Evolutionary conservation across 1,140 invertebrate genomes (phyloP), one percentile per base, ranked within the genome.

Genomic region (Gryon sp.): DNA sequence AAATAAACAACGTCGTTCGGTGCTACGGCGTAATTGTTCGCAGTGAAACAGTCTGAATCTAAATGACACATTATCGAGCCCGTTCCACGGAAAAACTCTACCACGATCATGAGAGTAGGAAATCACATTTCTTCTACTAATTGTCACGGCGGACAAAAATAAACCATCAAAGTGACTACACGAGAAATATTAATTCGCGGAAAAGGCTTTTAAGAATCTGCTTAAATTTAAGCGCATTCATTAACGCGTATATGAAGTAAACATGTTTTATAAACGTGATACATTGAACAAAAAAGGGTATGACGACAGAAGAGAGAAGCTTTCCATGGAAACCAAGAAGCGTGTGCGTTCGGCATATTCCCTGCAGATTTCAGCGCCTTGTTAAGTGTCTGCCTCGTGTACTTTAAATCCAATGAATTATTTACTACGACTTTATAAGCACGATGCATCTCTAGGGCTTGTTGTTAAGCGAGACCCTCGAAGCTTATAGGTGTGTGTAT

Each of bases 331-430:
- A 73, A 16, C 41, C 50, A 70, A 76, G 74, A 80, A 78, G 52
- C 46, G 20, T 24, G 52, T 45, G 11, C 14, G 9, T 41, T 53
- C 18, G 12, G 43, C 26, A 22, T 41, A 63, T 66, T 80, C 76
- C 72, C 46, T 30, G 53, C 20, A 36, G 57, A 78, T 68, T 66
- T 32, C 45, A 63, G 14, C 34, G 43, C 70, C 43, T 76, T 68
- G 76, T 80, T 83, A 76, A 76, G 78, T 78, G 59, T 30, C n/a
- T 32, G 19, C 43, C 60, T 48, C 32, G 62, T 46, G 75, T 75
- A 76, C 69, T 77, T 75, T 79, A 62, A 78, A 77, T 65, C 60
- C 48, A 62, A 81, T 83, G 81, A 84, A 83, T 85, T 83, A 84
- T 85, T 85, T 83, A 83, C 78, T 72, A 80, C 65, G 65, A 76